Percentiles rank a stretch among this genome's conserved stretches.
phyloP scores from a whole-genome alignment of 2,113 vertebrate species.

The Poeciliopsis retropinna region DNA sequence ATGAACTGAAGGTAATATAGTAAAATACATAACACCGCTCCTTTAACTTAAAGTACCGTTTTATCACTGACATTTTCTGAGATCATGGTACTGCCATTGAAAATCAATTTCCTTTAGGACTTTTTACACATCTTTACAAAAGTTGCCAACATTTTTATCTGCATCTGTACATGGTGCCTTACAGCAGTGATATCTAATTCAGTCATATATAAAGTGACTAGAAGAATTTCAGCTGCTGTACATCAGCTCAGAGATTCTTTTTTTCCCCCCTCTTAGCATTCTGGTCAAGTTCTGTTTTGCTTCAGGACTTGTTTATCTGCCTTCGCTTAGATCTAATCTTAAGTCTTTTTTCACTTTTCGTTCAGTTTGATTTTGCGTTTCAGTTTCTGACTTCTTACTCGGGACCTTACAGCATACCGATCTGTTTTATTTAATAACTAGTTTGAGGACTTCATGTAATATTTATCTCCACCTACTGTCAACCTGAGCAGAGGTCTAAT shows the following conservation, averaged over 20 bases:
- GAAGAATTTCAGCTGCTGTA: background rate
- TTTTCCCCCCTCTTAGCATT: background rate
- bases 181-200: background rate
- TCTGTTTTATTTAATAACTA: background rate
- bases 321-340: background rate
- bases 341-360: background rate
- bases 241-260: background rate
- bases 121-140: no score
- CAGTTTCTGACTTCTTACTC: background rate
- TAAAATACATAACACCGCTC: no score
- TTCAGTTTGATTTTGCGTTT: background rate
- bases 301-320: background rate
- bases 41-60: no score
- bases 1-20: no score
- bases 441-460: background rate
- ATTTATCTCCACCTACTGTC: background rate
- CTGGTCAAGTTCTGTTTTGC: background rate
- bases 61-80: no score
- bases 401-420: background rate
- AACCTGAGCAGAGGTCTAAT: conserved; percentile 12
- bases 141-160: no score
- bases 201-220: background rate
- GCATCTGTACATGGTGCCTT: background rate
- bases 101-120: no score
- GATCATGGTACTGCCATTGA: no score